Evolutionary conservation across 2,888 invertebrate species (phyloP).

Genomic region (Drosophila recens): DNA sequence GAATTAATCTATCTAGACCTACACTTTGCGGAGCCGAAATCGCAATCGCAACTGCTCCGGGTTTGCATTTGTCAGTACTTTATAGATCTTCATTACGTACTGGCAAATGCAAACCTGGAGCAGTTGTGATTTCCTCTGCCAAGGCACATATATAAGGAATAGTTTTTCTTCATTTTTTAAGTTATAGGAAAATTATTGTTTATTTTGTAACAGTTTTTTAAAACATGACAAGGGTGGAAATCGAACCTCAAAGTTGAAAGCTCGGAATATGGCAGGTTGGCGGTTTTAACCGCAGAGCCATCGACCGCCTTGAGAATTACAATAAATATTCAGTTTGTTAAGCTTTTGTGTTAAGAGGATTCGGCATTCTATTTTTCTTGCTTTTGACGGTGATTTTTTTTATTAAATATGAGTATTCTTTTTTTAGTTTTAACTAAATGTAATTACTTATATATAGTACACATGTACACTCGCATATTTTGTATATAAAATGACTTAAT

Average conservation of each 20-base stretch:
- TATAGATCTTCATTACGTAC: slow-evolving; percentile 3
- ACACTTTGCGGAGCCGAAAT: slow-evolving; percentile 1
- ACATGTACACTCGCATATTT: slow-evolving; percentile 7
- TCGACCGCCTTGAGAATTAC: too few relatives aligned
- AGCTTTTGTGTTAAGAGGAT: slow-evolving; percentile 7
- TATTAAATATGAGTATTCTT: slow-evolving; percentile 58
- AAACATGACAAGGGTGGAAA: too few relatives aligned
- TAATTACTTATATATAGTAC: slow-evolving; percentile 22
- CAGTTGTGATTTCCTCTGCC: slow-evolving; percentile 9
- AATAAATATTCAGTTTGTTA: neutral
- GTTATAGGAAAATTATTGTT: neutral
- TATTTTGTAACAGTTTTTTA: neutral
- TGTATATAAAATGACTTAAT: slow-evolving; percentile 1
- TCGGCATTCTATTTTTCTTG: slow-evolving; percentile 14
- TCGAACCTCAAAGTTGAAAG: too few relatives aligned
- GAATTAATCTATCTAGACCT: slow-evolving; percentile 67
- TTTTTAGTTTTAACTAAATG: slow-evolving; percentile 40
- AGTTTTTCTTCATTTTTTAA: neutral
- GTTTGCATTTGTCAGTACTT: slow-evolving; percentile 8
- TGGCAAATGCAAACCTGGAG: slow-evolving; percentile 14
- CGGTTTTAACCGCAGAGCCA: too few relatives aligned
- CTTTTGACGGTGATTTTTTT: slow-evolving; percentile 27
- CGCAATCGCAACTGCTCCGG: neutral
- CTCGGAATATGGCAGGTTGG: too few relatives aligned
- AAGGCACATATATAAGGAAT: neutral